Percentiles rank a stretch among this genome's conserved stretches.
phyloP scores from a whole-genome alignment of 2,888 invertebrate genomes.

The Machimus atricapillus region DNA sequence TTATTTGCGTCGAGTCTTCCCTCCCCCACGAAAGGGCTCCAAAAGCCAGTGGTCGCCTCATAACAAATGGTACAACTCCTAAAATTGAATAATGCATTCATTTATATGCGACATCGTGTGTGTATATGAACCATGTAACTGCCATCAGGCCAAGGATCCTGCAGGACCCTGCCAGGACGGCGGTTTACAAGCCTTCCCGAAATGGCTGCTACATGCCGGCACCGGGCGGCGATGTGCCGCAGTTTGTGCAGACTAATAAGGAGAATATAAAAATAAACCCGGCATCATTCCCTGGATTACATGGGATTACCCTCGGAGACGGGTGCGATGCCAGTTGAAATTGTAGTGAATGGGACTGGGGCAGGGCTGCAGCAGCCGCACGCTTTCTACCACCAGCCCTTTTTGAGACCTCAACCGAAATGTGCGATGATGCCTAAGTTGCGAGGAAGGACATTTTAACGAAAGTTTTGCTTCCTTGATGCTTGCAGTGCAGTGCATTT shows the following conservation, averaged over 20 bases:
- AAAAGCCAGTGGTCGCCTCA: background rate
- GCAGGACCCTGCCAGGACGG: background rate
- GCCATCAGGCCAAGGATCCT: background rate
- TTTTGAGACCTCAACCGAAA: background rate
- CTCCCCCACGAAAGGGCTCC: background rate
- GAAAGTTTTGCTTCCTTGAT: background rate
- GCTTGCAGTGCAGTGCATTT: background rate
- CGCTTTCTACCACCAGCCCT: background rate
- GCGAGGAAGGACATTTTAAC: background rate
- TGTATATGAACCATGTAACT: background rate
- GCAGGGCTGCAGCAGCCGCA: background rate
- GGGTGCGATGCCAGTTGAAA: background rate
- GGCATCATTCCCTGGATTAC: constrained; percentile 26
- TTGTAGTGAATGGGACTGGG: background rate
- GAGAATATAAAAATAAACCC: constrained; percentile 30
- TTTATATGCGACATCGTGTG: constrained; percentile 12
- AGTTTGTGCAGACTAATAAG: constrained; percentile 26
- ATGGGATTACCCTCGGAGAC: constrained; percentile 17
- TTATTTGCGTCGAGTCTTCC: background rate
- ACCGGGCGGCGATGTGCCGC: background rate
- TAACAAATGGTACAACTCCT: constrained; percentile 2
- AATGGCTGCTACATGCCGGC: background rate
- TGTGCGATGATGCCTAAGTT: background rate
- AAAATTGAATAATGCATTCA: constrained; percentile 33
- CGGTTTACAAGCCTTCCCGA: constrained; percentile 1